Evolutionary conservation across 2,797 vertebrate species (phyloP).

Genomic region (Pseudopleuronectes americanus): DNA sequence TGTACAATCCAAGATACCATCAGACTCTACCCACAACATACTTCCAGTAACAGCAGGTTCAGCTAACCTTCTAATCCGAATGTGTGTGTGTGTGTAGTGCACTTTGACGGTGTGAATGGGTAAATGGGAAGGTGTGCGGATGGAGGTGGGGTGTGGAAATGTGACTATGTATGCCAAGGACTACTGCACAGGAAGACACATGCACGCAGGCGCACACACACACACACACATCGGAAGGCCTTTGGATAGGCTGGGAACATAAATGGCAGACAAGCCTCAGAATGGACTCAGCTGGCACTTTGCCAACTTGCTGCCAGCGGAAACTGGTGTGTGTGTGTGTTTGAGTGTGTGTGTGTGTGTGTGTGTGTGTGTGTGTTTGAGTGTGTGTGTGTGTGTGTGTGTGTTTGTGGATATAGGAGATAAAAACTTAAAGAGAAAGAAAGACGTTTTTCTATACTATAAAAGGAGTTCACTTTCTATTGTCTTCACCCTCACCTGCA

Average conservation of each 20-base stretch:
- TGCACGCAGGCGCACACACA: slow-evolving; percentile 13
- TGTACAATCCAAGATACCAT: too few species aligned
- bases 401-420: slow-evolving; percentile 29
- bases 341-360: slow-evolving; percentile 28
- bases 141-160: slow-evolving; percentile 58
- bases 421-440: slow-evolving; percentile 22
- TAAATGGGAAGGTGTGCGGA: slow-evolving; percentile 50
- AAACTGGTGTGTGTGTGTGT: slow-evolving; percentile 38
- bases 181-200: slow-evolving; percentile 39
- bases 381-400: slow-evolving; percentile 24
- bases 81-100: slow-evolving; percentile 16
- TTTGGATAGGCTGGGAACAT: slow-evolving; percentile 41
- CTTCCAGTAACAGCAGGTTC: neutral
- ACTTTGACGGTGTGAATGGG: slow-evolving; percentile 44
- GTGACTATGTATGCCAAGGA: slow-evolving; percentile 40
- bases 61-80: slow-evolving; percentile 3
- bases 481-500: slow-evolving; percentile 53
- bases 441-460: slow-evolving; percentile 18
- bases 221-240: slow-evolving; percentile 1
- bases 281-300: slow-evolving; percentile 47
- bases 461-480: slow-evolving; percentile 32
- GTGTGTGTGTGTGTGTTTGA: slow-evolving; percentile 10
- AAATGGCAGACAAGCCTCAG: slow-evolving; percentile 52
- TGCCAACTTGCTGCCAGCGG: slow-evolving; percentile 56
- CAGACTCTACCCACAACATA: too few species aligned